Conservation (phyloP, 2,888 invertebrate genomes). For the Tipula unca region DNA sequence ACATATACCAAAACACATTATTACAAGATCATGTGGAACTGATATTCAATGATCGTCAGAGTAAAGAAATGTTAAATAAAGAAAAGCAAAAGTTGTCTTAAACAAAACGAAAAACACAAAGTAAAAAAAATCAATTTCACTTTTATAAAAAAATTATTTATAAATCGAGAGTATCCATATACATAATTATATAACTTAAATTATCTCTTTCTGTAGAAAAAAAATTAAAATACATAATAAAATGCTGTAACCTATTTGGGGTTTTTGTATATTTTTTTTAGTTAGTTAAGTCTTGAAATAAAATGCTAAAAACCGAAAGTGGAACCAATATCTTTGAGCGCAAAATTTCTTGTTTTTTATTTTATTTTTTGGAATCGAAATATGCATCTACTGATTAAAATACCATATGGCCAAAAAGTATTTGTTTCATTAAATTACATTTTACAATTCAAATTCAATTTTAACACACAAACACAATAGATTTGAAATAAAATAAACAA, state of each 20-base stretch:
- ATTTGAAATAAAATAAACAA: too few relatives aligned
- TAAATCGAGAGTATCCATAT: not conserved
- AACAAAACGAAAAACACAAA: not conserved
- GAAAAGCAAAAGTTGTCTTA: not conserved
- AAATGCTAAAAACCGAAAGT: not conserved
- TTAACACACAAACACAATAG: too few relatives aligned
- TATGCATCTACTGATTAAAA: too few relatives aligned
- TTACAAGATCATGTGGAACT: not conserved
- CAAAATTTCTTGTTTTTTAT: too few relatives aligned
- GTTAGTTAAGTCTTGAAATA: not conserved
- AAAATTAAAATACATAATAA: not conserved
- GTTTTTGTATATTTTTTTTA: not conserved
- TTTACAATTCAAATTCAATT: too few relatives aligned
- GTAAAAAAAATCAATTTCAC: not conserved
- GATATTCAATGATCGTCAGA: not conserved
- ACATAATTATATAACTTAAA: not conserved
- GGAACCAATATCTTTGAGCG: not conserved
- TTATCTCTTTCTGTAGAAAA: not conserved
- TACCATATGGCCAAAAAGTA: too few relatives aligned
- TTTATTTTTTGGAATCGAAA: too few relatives aligned
- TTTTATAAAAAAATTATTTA: not conserved
- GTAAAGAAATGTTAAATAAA: not conserved
- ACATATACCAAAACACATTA: not conserved
- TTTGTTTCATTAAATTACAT: too few relatives aligned
- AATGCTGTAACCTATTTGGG: not conserved